Conservation (phyloP, 2,888 invertebrate genomes). For the Agrotis segetum region DNA sequence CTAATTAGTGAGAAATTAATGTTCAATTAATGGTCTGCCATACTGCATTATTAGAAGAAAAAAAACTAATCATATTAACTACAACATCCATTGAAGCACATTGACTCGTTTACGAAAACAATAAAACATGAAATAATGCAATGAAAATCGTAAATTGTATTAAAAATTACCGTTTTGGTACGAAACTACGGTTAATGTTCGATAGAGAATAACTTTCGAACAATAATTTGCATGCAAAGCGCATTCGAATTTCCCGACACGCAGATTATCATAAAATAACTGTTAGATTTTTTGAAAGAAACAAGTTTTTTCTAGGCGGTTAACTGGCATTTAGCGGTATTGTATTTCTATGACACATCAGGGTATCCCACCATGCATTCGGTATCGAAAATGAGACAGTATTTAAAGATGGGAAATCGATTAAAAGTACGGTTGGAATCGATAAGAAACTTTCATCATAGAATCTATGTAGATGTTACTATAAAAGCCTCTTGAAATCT, state of each 20-base stretch:
- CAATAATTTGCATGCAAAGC: conserved; percentile 50
- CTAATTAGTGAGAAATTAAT: conserved; percentile 35
- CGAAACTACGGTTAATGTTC: conserved; percentile 26
- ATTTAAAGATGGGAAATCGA: background rate
- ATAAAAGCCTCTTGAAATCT: conserved; percentile 1
- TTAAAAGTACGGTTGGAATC: too few species aligned
- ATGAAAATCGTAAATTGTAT: background rate
- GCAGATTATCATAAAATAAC: conserved; percentile 52
- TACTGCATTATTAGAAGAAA: conserved; percentile 31
- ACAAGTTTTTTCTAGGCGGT: conserved; percentile 4
- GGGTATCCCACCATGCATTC: too few species aligned
- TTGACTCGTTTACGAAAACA: background rate
- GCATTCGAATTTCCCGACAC: conserved; percentile 55
- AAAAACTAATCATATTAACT: conserved; percentile 19
- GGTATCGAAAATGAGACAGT: too few species aligned
- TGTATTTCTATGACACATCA: background rate
- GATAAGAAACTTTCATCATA: background rate
- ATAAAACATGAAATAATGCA: conserved; percentile 8
- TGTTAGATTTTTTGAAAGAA: conserved; percentile 37
- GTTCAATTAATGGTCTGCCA: conserved; percentile 13
- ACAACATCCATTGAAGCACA: conserved; percentile 13
- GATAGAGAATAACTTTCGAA: conserved; percentile 59
- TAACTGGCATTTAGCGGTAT: background rate
- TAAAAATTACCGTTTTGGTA: conserved; percentile 20
- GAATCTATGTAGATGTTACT: conserved; percentile 1